Base-by-base conservation (phyloP, 1,140 invertebrate genomes). In the Hyles vespertilio region DNA sequence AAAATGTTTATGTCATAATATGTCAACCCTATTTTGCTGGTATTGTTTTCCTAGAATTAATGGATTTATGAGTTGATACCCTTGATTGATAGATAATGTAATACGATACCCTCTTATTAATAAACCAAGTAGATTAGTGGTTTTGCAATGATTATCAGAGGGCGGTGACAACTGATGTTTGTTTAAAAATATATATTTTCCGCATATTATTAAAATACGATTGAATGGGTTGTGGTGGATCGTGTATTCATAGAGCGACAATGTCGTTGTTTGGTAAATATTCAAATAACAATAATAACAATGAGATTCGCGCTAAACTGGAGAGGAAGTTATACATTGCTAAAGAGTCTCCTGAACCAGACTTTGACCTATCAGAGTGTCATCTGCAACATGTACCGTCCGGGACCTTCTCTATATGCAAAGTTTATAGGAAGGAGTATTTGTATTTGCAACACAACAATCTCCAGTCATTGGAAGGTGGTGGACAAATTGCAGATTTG, bases 311-410 rank as follows among this genome's bases (percentile, higher is more conserved):
- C 84, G 89, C 92, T n/a, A 91, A 90, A 64, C 74, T 94, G n/a
- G 92, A 94, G 68, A 91, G 93, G 71, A 94, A 94, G 81, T 79
- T 94, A 46, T 94, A 94, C 73, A 76, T 94, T 90, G 94, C 94
- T 22, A 91, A 93, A 75, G 94, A 95, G 84, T 93, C 92, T 69
- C 94, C 94, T 11, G 94, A 95, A 75, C 92, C 93, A 58, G 86
- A 92, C 51, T 96, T 94, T 78, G 94, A 96, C 84, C 79, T 96
- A 60, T 93, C 93, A 3, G 92, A 94, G 61, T 95, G 94, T 85
- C 89, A 91, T 66, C 89, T 95, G 51, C 91, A 91, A 70, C 84
- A 90, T 53, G 91, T 96, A 47, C 95, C 95, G 32, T 89, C 92
- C 55, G 94, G 94, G 52, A 93, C 95, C 61, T 96, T 93, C 88